These are phyloP conservation scores for Gymnocheta viridis DNA, from an alignment of 2,888 invertebrate species.

Conservation along the genomic window DNA sequence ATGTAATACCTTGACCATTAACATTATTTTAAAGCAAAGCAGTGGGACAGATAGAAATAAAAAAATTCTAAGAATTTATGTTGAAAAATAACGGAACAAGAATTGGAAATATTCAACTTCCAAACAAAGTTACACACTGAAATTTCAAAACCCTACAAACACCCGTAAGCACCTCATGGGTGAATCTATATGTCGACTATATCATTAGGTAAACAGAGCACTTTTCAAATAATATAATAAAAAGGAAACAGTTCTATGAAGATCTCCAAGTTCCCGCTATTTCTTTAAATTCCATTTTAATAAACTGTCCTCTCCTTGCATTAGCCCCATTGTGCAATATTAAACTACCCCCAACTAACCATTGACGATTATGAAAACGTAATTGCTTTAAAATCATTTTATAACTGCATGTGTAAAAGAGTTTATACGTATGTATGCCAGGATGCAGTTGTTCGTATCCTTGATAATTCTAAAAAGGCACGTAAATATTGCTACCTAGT, in stretches of 20 bases:
- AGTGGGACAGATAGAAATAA: background rate
- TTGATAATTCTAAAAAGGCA: constrained; percentile 11
- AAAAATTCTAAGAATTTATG: too few relatives aligned
- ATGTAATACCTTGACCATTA: constrained; percentile 42
- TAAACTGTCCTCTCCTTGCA: background rate
- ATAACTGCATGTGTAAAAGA: constrained; percentile 14
- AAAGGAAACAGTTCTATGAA: too few relatives aligned
- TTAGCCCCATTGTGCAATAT: constrained; percentile 5
- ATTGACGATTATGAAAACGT: constrained; percentile 62
- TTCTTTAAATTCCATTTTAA: background rate
- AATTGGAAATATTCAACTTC: too few relatives aligned
- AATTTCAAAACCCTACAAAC: too few relatives aligned
- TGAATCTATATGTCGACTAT: too few relatives aligned
- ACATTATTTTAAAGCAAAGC: background rate
- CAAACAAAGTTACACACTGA: too few relatives aligned
- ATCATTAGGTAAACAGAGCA: too few relatives aligned
- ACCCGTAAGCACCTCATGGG: too few relatives aligned
- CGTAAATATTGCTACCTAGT: background rate
- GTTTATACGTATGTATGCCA: background rate
- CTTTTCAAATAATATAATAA: background rate
- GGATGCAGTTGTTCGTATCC: constrained; percentile 23
- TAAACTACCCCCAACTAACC: constrained; percentile 4
- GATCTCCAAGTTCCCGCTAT: too few relatives aligned
- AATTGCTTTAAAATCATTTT: constrained; percentile 65
- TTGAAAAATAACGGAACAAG: too few relatives aligned